Evolutionary conservation across 1,140 invertebrate genomes (phyloP), one percentile per base, ranked within the genome.

Genomic region (Pseudomyrmex concolor): DNA sequence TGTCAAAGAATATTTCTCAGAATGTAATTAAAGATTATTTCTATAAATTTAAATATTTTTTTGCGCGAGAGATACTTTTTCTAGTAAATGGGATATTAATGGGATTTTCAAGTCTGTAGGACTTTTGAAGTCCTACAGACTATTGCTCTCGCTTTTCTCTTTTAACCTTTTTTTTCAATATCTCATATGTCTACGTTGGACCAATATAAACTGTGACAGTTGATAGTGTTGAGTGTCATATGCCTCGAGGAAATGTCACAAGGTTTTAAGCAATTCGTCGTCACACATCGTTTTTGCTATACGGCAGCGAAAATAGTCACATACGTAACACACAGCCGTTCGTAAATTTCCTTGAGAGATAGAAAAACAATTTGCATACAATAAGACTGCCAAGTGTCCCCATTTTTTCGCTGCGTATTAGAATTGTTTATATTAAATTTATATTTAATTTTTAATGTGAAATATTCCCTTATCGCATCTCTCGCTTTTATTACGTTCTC

Each of bases 221-320:
- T 34, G 19, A 71, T n/a, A 15, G 9, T 67, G 13, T 43, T 60
- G 13, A 2, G 5, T 76, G 64, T 64, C 12, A 76, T 2, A 64
- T 15, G 2, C 3, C 5, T 34, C 45, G 60, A 34, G 17, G 19
- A 80, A 80, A 71, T 57, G 76, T 71, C 51, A 80, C 34, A 66
- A 78, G 64, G 57, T 17, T 57, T 71, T 25, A 54, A 34, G 19
- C 62, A 43, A 62, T 25, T 48, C 13, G 55, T 74, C 60, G 45
- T 63, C 68, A 3, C 12, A 76, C 15, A 8, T 51, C 15, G 15
- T 64, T 25, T 25, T 51, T 13, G 34, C 15, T 64, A 0, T 34
- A 57, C 15, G 72, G 2, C 13, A 25, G 15, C 25, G 22, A 76
- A 76, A 64, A 34, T 64, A 76, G 22, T 63, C 22, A 54, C 25